Evolutionary conservation across 2,797 vertebrate genomes (phyloP).

Genomic region (Macropus fuliginosus): DNA sequence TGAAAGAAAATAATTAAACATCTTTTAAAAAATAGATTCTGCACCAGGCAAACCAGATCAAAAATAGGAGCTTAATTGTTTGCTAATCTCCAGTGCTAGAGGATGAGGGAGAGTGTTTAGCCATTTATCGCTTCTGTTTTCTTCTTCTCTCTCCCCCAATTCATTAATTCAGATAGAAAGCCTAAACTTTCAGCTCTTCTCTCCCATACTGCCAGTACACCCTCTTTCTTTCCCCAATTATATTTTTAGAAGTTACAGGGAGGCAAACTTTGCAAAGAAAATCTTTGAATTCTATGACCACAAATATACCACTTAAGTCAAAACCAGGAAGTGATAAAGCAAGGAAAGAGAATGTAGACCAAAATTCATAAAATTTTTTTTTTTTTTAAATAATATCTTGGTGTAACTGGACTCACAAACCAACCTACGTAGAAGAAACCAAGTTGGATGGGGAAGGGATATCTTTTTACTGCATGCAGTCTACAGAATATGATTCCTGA

Average conservation of each 20-base stretch:
- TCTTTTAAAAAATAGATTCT: background rate
- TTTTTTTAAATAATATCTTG: background rate
- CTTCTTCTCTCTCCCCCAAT: background rate
- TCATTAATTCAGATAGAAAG: background rate
- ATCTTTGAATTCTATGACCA: background rate
- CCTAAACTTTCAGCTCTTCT: background rate
- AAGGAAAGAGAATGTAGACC: background rate
- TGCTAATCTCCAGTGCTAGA: background rate
- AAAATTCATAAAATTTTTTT: background rate
- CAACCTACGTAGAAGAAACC: background rate
- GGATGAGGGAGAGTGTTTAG: background rate
- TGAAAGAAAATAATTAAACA: background rate
- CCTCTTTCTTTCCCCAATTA: background rate
- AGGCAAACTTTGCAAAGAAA: background rate
- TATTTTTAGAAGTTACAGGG: background rate
- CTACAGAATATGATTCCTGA: background rate
- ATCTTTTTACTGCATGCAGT: background rate
- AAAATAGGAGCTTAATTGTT: background rate
- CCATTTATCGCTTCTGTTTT: background rate
- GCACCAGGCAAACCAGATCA: background rate
- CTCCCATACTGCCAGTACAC: background rate
- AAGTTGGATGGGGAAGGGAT: background rate
- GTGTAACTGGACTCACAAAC: background rate
- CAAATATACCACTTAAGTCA: background rate
- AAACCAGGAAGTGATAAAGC: background rate